Evolutionary conservation across 2,888 invertebrate genomes (phyloP), one percentile per base, ranked within the genome.

Genomic region (Tromatobia lineatoria): DNA sequence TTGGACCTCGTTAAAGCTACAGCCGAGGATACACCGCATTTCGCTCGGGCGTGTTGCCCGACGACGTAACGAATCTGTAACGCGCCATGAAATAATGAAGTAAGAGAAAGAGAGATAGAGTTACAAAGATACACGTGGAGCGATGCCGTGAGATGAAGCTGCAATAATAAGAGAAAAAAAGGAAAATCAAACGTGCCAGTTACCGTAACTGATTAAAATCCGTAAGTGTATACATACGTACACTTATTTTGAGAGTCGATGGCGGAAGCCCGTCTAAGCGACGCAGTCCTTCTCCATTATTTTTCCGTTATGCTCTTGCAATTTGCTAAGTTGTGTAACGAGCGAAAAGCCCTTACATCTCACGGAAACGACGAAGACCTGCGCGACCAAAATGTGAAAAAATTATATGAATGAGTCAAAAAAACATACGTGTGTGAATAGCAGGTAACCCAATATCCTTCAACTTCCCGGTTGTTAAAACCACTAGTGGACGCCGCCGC

Each of bases 11-110:
- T 83, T 83, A 83, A 79, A 79, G 79, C 79, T 75, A 75, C 79
- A 54, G 70, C 34, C 13, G 61, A 75, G 79, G 70, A 71, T 79
- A 83, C 79, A 74, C 61, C 79, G 66, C 78, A 73, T 70, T 74
- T 69, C 54, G 79, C 38, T 18, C 70, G 83, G 79, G 83, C 79
- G 79, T 83, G 83, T 83, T 79, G 79, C 83, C 83, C 75, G 70
- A 75, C 83, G 70, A 83, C 79, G 79, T 83, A 79, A 83, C 83
- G 78, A 83, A 86, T 87, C 82, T 71, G 80, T 82, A 76, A 80
- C 82, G 61, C 75, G 79, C 75, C 74, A 70, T 75, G 81, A 83
- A 83, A 85, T 78, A 83, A 85, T 83, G 83, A 83, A 82, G 75
- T 78, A 85, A 80, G 78, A 52, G 78, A 80, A 74, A 66, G 76